Percentiles rank a stretch among this genome's conserved stretches.
These are phyloP conservation scores for Noctilio leporinus DNA, from an alignment of 2,113 vertebrate species.

Conservation along the genomic window DNA sequence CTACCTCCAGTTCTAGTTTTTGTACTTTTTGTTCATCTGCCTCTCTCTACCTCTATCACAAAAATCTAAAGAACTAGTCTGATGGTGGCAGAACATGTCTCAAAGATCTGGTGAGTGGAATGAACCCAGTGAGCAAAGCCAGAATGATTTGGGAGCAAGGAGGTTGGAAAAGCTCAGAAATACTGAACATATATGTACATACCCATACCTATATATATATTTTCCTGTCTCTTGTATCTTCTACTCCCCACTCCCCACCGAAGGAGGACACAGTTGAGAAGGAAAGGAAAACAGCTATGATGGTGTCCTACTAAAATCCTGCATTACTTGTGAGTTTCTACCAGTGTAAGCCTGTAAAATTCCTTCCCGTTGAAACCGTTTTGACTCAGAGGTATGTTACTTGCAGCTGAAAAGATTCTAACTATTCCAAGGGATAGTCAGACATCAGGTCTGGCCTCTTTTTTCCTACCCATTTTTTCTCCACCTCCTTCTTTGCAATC, in stretches of 20 bases:
- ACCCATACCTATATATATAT: background rate
- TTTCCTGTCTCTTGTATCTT: background rate
- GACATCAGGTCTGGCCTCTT: background rate
- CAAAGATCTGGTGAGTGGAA: background rate
- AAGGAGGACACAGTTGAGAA: background rate
- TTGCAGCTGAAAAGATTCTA: background rate
- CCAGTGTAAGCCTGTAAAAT: background rate
- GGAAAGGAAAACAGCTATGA: background rate
- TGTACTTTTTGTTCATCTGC: background rate
- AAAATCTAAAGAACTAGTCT: background rate
- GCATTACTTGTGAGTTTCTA: background rate
- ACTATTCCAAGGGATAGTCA: background rate
- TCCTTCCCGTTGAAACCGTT: background rate
- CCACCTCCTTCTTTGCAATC: background rate
- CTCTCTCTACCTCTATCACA: background rate
- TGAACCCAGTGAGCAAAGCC: background rate
- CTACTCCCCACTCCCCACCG: background rate
- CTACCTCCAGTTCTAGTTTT: background rate
- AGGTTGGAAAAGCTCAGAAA: background rate
- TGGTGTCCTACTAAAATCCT: background rate
- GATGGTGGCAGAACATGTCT: background rate
- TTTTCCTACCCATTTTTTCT: background rate
- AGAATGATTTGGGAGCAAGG: background rate
- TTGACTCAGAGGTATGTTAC: background rate
- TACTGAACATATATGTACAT: no score